phyloP scores from a whole-genome alignment of 2,797 vertebrate species.

The Hemibagrus guttatus region DNA sequence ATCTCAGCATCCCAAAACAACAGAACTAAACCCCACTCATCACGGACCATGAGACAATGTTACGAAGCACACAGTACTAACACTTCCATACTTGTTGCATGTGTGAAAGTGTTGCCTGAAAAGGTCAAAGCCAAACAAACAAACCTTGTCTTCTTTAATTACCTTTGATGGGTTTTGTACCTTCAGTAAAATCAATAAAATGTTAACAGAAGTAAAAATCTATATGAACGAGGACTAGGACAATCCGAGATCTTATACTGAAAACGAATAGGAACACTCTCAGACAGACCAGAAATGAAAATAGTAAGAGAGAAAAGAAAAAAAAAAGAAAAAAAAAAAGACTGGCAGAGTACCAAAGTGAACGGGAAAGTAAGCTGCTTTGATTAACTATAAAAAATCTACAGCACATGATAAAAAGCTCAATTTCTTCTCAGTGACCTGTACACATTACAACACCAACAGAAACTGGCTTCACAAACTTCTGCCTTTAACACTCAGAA shows the following conservation, averaged over 20 bases:
- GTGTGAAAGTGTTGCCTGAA: background rate
- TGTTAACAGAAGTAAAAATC: background rate
- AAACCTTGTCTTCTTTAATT: background rate
- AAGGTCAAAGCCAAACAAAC: background rate
- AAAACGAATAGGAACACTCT: background rate
- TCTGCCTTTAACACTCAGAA: background rate
- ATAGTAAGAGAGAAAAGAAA: background rate
- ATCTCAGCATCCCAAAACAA: slow-evolving; percentile 33
- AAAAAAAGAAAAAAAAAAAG: no score
- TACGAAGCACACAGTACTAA: background rate
- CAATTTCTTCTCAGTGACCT: background rate
- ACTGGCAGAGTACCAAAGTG: background rate
- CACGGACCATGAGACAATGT: background rate
- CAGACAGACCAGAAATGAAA: background rate
- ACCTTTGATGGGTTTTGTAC: background rate
- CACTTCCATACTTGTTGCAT: background rate
- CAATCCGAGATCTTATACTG: background rate
- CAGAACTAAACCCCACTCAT: slow-evolving; percentile 8
- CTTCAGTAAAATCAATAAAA: background rate
- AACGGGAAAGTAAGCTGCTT: background rate
- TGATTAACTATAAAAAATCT: background rate
- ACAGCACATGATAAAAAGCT: background rate
- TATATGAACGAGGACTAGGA: background rate
- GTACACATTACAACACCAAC: background rate
- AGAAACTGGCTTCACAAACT: background rate